Evolutionary conservation across 2,113 vertebrate species (phyloP).

Genomic region (Hippoglossus stenolepis): DNA sequence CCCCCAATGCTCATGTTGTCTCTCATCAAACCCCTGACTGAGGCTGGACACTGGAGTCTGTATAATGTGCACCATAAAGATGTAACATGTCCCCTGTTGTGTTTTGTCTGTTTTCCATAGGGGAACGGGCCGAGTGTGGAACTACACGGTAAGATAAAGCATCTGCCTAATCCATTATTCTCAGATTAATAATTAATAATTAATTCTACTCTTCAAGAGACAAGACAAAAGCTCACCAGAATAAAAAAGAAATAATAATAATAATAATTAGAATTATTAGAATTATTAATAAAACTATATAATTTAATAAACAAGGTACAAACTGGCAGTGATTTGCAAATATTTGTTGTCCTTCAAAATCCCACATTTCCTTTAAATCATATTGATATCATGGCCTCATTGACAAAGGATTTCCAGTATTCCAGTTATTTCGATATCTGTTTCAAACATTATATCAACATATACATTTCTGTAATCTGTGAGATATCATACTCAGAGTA

Average conservation of each 20-base stretch:
- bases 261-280: neutral
- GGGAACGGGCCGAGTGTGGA: constrained; percentile 95
- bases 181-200: neutral
- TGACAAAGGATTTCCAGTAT: neutral
- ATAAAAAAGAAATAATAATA: too few relatives aligned
- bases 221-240: neutral
- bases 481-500: too few relatives aligned
- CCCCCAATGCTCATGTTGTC: constrained; percentile 66
- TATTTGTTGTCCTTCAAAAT: too few relatives aligned
- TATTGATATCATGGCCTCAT: neutral
- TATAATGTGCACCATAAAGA: constrained; percentile 49
- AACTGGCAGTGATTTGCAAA: neutral
- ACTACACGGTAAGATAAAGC: constrained; percentile 92
- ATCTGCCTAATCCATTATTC: constrained; percentile 14
- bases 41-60: constrained; percentile 42
- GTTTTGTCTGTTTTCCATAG: constrained; percentile 75
- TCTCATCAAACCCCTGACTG: constrained; percentile 55
- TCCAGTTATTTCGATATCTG: too few relatives aligned
- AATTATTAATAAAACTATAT: neutral
- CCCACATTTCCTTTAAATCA: neutral
- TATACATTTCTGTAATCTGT: too few relatives aligned
- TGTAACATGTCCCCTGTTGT: constrained; percentile 55
- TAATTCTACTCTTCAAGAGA: neutral
- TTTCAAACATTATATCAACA: too few relatives aligned
- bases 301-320: neutral